Evolutionary conservation across 2,797 vertebrate species (phyloP).

Genomic region (Huso huso): DNA sequence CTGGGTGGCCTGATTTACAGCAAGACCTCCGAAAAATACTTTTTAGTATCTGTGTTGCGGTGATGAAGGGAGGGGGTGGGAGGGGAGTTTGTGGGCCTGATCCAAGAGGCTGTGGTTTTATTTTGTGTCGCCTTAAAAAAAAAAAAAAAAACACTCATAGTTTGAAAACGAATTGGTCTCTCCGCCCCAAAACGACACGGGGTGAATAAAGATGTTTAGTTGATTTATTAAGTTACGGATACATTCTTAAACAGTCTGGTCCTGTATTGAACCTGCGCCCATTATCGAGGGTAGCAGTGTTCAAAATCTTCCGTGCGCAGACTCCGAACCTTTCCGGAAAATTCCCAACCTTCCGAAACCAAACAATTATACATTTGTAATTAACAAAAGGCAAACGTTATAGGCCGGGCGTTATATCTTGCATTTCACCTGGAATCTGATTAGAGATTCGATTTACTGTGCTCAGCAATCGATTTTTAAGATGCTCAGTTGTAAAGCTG

Average conservation of each 20-base stretch:
- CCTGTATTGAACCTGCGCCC: not conserved
- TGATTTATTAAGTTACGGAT: not conserved
- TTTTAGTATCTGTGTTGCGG: slow-evolving; percentile 29
- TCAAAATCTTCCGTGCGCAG: not conserved
- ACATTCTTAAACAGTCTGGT: not conserved
- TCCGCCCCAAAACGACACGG: slow-evolving; percentile 3
- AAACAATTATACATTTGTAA: too few species aligned
- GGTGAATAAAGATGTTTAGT: slow-evolving; percentile 8
- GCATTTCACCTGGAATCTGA: too few species aligned
- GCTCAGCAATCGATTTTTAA: too few species aligned
- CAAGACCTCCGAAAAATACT: slow-evolving; percentile 9
- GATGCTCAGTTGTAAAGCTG: too few species aligned
- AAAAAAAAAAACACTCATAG: slow-evolving; percentile 36
- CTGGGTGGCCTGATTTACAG: slow-evolving; percentile 14
- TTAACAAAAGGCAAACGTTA: too few species aligned
- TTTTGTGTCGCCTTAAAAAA: slow-evolving; percentile 37
- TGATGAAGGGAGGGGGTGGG: slow-evolving; percentile 11
- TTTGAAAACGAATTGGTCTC: slow-evolving; percentile 47
- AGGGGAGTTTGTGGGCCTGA: slow-evolving; percentile 26
- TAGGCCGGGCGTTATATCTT: too few species aligned
- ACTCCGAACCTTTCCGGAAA: too few species aligned
- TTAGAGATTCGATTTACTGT: slow-evolving; percentile 13
- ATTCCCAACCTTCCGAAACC: too few species aligned
- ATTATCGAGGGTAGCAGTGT: not conserved
- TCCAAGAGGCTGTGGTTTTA: slow-evolving; percentile 38